Evolutionary conservation across 2,113 vertebrate genomes (phyloP), one percentile per base, ranked within the genome.

Genomic region (Canis aureus): DNA sequence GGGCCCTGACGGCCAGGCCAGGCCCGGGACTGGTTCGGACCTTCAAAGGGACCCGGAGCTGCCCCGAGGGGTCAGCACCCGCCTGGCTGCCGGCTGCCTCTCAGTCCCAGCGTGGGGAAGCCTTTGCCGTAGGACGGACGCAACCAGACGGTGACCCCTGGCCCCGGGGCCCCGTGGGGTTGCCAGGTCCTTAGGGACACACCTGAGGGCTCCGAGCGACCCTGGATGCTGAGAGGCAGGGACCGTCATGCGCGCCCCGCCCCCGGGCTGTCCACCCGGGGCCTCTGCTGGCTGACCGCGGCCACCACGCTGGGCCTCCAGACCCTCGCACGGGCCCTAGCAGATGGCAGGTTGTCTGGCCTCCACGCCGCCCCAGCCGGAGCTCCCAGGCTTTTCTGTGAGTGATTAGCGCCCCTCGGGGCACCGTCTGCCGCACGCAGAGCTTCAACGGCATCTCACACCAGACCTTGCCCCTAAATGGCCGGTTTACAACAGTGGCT

Each of bases 341-440:
- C 73, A 86, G 74, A 25, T 0, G 38, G 90, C 80, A 71, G 53
- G 3, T 4, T 3, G 2, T 6, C 59, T 49, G 67, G 32, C 55
- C 76, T 27, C 32, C 12, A 51, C 8, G 15, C 55, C 49, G 27
- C 11, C 29, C 23, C 19, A n/a, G 38, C 83, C 2, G 2, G 67
- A 69, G 32, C 57, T 85, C 25, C 64, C 55, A 80, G 91, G 38
- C 64, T 32, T 32, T 32, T 57, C 53, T 19, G 2, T 0, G 22
- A 35, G 38, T 51, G 55, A 11, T 15, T 0, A 15, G 7, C 15
- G 10, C 23, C 76, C 83, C 22, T 22, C 53, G 27, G 66, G 64
- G 20, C 0, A 0, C 35, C 0, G 1, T 29, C 16, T 0, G 13
- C 19, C 2, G 4, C 9, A 4, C 9, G n/a, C 35, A 62, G 25